Evolutionary conservation across 1,140 invertebrate species (phyloP).

Genomic region (Drosophila bocki): DNA sequence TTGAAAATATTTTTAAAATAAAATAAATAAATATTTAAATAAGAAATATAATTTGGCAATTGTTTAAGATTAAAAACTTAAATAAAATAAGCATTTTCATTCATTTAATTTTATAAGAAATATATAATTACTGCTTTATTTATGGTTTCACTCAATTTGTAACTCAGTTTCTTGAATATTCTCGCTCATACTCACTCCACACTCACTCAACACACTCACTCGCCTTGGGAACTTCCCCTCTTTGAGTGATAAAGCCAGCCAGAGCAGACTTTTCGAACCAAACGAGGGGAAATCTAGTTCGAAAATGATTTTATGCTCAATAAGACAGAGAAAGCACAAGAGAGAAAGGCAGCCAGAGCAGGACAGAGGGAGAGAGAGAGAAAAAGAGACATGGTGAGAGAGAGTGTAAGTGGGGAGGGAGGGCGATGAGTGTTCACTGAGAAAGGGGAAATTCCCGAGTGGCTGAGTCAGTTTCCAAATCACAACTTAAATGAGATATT

Average conservation of each 20-base stretch:
- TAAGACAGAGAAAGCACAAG: background rate
- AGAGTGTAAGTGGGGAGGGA: background rate
- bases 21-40: too few species aligned
- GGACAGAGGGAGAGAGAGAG: background rate
- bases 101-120: background rate
- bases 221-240: too few species aligned
- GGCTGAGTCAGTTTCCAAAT: background rate
- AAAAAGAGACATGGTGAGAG: background rate
- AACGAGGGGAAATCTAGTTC: slow-evolving; percentile 35
- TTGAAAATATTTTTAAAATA: background rate
- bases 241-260: too few species aligned
- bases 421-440: slow-evolving; percentile 1
- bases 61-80: background rate
- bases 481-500: background rate
- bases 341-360: slow-evolving; percentile 10
- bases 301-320: slow-evolving; percentile 34
- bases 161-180: background rate
- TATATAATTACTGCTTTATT: background rate
- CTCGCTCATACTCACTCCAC: background rate
- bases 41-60: background rate
- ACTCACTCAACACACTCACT: background rate
- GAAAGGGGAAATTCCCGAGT: slow-evolving; percentile 26
- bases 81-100: background rate
- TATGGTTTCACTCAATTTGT: slow-evolving; percentile 10
- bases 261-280: slow-evolving; percentile 20